A percentile compares a stretch with the other conserved stretches of the same genome.
Conservation (phyloP, 2,888 invertebrate genomes). For the Idaea straminata region DNA sequence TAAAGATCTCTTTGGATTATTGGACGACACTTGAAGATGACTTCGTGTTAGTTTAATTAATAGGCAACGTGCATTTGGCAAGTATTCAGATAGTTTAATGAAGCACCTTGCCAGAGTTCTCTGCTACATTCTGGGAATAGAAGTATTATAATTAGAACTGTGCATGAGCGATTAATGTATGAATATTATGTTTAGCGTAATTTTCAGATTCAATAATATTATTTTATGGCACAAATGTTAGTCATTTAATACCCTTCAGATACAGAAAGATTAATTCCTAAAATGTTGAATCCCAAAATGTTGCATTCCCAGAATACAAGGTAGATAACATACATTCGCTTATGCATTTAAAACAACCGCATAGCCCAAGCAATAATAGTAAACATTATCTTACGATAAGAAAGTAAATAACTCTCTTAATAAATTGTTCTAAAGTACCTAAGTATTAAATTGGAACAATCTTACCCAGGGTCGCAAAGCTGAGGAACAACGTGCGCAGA, state of each 20-base stretch:
- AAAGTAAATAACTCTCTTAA: not conserved
- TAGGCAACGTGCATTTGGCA: slow-evolving; percentile 46
- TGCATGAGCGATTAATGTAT: slow-evolving; percentile 18
- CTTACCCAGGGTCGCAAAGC: slow-evolving; percentile 92
- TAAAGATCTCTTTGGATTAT: not conserved
- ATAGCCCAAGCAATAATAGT: not conserved
- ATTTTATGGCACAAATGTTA: slow-evolving; percentile 11
- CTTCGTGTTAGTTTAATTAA: slow-evolving; percentile 17
- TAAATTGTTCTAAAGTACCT: not conserved
- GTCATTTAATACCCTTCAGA: not conserved
- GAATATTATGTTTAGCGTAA: not conserved
- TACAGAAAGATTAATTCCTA: no score
- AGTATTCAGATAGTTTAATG: slow-evolving; percentile 38
- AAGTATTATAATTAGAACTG: slow-evolving; percentile 35
- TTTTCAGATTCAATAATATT: not conserved
- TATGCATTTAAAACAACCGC: not conserved
- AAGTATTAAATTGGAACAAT: not conserved
- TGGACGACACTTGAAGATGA: not conserved
- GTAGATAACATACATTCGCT: not conserved
- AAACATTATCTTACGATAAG: not conserved
- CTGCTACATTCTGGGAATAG: slow-evolving; percentile 39
- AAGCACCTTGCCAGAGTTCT: slow-evolving; percentile 38
- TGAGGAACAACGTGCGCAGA: slow-evolving; percentile 97
- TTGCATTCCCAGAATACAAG: no score
- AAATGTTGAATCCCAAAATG: no score